phyloP scores from a whole-genome alignment of 2,113 vertebrate species.

The Pithys albifrons region DNA sequence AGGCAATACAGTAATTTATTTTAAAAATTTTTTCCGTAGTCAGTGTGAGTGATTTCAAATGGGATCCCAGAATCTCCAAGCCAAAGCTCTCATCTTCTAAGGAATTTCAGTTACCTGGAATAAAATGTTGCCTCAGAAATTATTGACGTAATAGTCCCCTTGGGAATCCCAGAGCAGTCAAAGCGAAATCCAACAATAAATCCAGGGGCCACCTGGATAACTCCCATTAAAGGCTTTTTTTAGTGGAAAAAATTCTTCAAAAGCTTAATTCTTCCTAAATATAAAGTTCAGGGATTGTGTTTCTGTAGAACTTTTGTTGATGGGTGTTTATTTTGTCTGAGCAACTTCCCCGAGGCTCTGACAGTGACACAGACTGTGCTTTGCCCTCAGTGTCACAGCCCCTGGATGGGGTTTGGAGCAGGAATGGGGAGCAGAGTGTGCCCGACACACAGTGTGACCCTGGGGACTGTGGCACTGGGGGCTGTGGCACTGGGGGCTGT shows the following conservation, averaged over 20 bases:
- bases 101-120: constrained; percentile 78
- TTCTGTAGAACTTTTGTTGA: constrained; percentile 53
- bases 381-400: not conserved
- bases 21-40: constrained; percentile 35
- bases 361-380: not conserved
- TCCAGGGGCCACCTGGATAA: constrained; percentile 79
- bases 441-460: not conserved
- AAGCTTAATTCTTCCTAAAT: constrained; percentile 79
- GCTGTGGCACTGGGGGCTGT: not conserved
- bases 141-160: constrained; percentile 77
- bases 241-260: constrained; percentile 69
- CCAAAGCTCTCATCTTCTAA: constrained; percentile 71
- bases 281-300: constrained; percentile 57
- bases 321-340: constrained; percentile 47
- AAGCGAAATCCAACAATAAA: constrained; percentile 79
- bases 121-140: constrained; percentile 80
- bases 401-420: too few relatives aligned
- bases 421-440: not conserved
- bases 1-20: constrained; percentile 22
- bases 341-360: constrained; percentile 45
- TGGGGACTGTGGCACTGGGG: not conserved
- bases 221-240: constrained; percentile 66
- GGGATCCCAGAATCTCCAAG: constrained; percentile 68
- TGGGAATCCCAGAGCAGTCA: constrained; percentile 72
- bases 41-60: constrained; percentile 64